Evolutionary conservation across 2,888 invertebrate genomes (phyloP).

Genomic region (Rhagium mordax): DNA sequence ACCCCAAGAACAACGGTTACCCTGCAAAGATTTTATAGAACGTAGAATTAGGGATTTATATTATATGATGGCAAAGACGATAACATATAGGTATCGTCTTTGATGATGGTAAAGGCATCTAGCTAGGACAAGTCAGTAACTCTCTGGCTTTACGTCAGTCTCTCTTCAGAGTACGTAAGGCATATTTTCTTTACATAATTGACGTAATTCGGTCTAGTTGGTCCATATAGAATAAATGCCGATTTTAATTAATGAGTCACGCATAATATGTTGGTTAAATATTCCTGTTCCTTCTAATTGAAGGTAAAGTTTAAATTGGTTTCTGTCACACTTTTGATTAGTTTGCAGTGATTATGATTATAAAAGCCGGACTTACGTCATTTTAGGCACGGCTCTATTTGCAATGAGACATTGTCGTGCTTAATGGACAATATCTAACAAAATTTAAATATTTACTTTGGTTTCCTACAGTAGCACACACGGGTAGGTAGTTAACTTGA

Average conservation of each 20-base stretch:
- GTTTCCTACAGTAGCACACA: slow-evolving; percentile 3
- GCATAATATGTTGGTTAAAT: slow-evolving; percentile 4
- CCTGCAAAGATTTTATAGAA: too few relatives aligned
- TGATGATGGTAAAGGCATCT: too few relatives aligned
- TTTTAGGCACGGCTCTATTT: slow-evolving; percentile 26
- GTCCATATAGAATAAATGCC: neutral
- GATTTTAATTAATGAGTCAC: neutral
- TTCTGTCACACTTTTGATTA: slow-evolving; percentile 7
- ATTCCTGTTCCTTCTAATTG: slow-evolving; percentile 4
- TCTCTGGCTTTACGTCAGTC: too few relatives aligned
- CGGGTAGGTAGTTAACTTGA: neutral
- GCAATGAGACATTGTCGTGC: slow-evolving; percentile 4
- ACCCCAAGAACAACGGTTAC: too few relatives aligned
- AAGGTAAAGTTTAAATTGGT: slow-evolving; percentile 13
- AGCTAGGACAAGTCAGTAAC: too few relatives aligned
- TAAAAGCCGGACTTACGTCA: slow-evolving; percentile 24
- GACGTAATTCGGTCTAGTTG: slow-evolving; percentile 8
- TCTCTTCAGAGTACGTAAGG: neutral
- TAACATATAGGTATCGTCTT: too few relatives aligned
- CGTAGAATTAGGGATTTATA: too few relatives aligned
- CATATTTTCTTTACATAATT: slow-evolving; percentile 2
- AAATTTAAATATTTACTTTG: slow-evolving; percentile 28
- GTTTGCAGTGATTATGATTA: slow-evolving; percentile 1
- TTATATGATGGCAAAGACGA: too few relatives aligned
- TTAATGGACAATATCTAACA: slow-evolving; percentile 18